Conservation (phyloP, 2,797 vertebrate genomes). For the Alcedo atthis region DNA sequence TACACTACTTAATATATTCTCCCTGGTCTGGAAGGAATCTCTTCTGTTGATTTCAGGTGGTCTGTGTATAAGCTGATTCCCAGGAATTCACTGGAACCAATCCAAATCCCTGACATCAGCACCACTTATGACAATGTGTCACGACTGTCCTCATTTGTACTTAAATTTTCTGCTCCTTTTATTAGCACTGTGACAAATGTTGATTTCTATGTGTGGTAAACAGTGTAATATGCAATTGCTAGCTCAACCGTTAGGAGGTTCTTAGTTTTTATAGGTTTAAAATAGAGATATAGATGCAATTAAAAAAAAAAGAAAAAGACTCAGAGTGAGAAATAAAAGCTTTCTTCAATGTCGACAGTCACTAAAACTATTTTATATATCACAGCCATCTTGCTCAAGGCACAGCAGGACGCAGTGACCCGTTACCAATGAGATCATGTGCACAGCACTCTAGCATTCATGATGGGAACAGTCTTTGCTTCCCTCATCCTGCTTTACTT, state of each 20-base stretch:
- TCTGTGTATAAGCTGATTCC: not conserved
- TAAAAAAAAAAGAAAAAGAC: not conserved
- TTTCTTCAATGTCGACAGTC: constrained; percentile 14
- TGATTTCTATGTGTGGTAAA: not conserved
- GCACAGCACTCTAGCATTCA: constrained; percentile 18
- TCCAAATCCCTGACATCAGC: not conserved
- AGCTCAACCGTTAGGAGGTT: not conserved
- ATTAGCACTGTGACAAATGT: not conserved
- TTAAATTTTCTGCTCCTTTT: constrained; percentile 2
- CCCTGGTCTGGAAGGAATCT: not conserved
- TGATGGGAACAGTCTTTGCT: constrained; percentile 18
- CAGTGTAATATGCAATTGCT: not conserved
- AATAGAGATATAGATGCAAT: not conserved
- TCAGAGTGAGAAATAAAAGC: not conserved
- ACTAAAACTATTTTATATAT: constrained; percentile 49
- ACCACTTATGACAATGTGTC: not conserved
- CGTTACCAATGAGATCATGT: constrained; percentile 40
- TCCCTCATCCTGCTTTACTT: not conserved
- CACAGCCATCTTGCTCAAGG: constrained; percentile 34
- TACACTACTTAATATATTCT: not conserved
- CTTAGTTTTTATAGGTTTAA: constrained; percentile 8
- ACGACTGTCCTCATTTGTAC: not conserved
- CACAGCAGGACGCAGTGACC: constrained; percentile 37
- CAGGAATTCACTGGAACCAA: not conserved
- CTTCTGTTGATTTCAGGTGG: not conserved